A percentile compares a stretch with the other conserved stretches of the same genome.
phyloP scores from a whole-genome alignment of 2,113 vertebrate species.

The Odontesthes bonariensis region DNA sequence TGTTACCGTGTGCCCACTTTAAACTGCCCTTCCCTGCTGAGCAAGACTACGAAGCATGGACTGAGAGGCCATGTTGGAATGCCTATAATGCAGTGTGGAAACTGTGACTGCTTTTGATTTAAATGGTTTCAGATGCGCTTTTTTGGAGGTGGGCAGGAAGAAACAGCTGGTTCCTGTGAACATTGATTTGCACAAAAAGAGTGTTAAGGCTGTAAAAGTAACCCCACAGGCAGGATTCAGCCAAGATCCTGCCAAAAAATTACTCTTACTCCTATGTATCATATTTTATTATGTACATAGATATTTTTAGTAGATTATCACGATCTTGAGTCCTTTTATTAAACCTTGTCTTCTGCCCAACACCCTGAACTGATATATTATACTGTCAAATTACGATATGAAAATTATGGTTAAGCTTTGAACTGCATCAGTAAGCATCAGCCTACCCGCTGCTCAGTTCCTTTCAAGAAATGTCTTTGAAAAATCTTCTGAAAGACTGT shows the following conservation, averaged over 20 bases:
- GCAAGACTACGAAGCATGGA: slow-evolving; percentile 69
- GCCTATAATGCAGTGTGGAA: slow-evolving; percentile 81
- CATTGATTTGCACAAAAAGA: slow-evolving; percentile 75
- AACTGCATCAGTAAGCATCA: slow-evolving; percentile 51
- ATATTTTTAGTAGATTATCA: slow-evolving; percentile 51
- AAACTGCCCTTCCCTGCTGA: slow-evolving; percentile 69
- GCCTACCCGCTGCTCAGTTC: slow-evolving; percentile 34
- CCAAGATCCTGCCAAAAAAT: slow-evolving; percentile 46
- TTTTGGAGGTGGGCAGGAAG: slow-evolving; percentile 71
- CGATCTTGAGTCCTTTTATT: slow-evolving; percentile 29
- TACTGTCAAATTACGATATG: slow-evolving; percentile 42
- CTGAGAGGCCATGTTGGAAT: slow-evolving; percentile 80
- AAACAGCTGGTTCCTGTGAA: slow-evolving; percentile 81
- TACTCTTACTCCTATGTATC: slow-evolving; percentile 35
- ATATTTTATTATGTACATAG: slow-evolving; percentile 52
- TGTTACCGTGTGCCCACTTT: slow-evolving; percentile 78
- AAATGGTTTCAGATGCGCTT: slow-evolving; percentile 85
- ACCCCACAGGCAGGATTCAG: slow-evolving; percentile 44
- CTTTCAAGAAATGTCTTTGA: slow-evolving; percentile 56
- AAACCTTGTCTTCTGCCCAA: slow-evolving; percentile 19
- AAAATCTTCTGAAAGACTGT: slow-evolving; percentile 60
- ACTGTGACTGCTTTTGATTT: slow-evolving; percentile 85
- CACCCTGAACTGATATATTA: slow-evolving; percentile 31
- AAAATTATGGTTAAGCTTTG: slow-evolving; percentile 56
- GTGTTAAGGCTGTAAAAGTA: slow-evolving; percentile 63